Base-by-base conservation (phyloP, 64 coral and sea anemone genomes). In the Acropora tenuis region DNA sequence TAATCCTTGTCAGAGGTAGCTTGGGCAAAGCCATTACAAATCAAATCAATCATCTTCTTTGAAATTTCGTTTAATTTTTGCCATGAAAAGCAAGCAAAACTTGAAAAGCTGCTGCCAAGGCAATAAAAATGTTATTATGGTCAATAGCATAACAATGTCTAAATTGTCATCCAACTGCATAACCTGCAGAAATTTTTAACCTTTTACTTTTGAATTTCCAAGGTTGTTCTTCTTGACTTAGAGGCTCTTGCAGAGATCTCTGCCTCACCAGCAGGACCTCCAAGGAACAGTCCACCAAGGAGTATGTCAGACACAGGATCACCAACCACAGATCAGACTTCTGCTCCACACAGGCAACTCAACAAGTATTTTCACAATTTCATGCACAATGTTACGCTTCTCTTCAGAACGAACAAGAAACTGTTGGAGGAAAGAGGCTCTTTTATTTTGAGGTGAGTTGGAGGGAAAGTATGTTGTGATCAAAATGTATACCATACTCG, bases 281-380 rank as follows among this genome's bases (percentile, higher is more conserved):
- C 97, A 48, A 94, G 95, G 52, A 94, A 97, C 41, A 97, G 77
- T 58, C 55, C 88, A 41, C 50, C 90, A 16, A 69, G 91, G 0
- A 84, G 60, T 42, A 88, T 95, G 69, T 80, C 90, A 1, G 75
- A 88, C 15, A 13, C 92, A 43, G 89, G 77, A 76, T 94, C 91
- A 10, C 76, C 78, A 40, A 49, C 71, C 18, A 16, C 81, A 78
- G 94, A 90, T 1, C 88, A 92, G 48, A 48, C 73, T 4, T 50
- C 60, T n/a, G 63, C 75, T 16, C 78, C 89, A 7, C 92, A 89
- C 16, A 96, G 94, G 73, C 91, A 99, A 16, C 88, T 99, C 8
- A 99, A 99, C 80, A 95, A 96, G 81, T 99, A 99, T 79, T 99
- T 99, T 87, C 94, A 96, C 88, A 96, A 96, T 65, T 99, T 99